Evolutionary conservation across 2,113 vertebrate genomes (phyloP), one percentile per base, ranked within the genome.

Genomic region (Clarias batrachus): DNA sequence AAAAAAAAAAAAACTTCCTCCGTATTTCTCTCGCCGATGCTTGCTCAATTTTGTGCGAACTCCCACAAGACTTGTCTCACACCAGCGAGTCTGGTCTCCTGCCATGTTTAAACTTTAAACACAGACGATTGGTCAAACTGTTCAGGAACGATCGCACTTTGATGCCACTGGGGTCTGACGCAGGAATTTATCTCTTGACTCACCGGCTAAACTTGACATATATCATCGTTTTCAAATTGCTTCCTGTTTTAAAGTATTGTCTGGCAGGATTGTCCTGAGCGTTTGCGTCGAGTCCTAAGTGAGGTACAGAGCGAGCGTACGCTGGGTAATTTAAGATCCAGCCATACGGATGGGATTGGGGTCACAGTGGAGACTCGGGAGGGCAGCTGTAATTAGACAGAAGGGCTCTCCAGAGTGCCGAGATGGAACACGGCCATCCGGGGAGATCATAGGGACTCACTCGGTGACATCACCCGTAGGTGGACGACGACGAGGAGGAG

Each of bases 301-400:
- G 85, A 41, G 60, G 78, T 77, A 70, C 91, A 92, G 89, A 90
- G 87, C 90, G 90, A 93, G 92, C 91, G 92, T 92, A 93, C 89
- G 62, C 66, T 84, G 92, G 91, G 94, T 95, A 93, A 94, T 95
- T 94, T 94, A 94, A 93, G 92, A 94, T 89, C 86, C 62, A 88
- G 88, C 91, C 89, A 92, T 92, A 91, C 71, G 79, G 89, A 94
- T 93, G 90, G 90, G 91, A 94, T 92, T 93, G 91, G 90, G 93
- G 92, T 89, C 93, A 92, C 76, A 87, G 91, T 89, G 88, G 90
- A 93, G 90, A 90, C 90, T 90, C 89, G 52, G 88, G 89, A 93
- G 93, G 91, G 90, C 93, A 92, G 84, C 88, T 65, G 91, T 93
- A 92, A 94, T 95, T 94, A 93, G 91, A 93, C 92, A 91, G 92